Evolutionary conservation across 30 jellyfish, hydroid and myxozoan species (phyloP).

Genomic region (Aurelia sp.): DNA sequence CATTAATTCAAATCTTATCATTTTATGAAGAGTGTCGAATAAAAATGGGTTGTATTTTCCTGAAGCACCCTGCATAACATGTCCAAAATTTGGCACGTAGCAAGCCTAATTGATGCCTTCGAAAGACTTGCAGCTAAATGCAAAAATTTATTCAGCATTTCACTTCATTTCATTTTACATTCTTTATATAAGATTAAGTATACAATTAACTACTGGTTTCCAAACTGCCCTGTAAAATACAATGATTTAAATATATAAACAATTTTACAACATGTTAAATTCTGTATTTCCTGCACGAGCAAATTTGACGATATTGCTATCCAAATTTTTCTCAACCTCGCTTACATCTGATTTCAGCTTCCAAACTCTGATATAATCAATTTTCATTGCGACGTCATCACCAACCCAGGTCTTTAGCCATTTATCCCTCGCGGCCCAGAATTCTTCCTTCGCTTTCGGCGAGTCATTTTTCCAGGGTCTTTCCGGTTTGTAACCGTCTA

Average conservation of each 20-base stretch:
- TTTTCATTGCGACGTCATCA: slow-evolving; percentile 79
- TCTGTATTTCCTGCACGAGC: slow-evolving; percentile 19
- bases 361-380: slow-evolving; percentile 83
- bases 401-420: slow-evolving; percentile 89
- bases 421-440: slow-evolving; percentile 75
- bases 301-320: slow-evolving; percentile 20
- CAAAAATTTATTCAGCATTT: too few species aligned
- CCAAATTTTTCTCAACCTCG: slow-evolving; percentile 30
- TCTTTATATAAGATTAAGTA: too few species aligned
- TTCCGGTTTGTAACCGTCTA: slow-evolving; percentile 55
- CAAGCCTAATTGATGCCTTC: too few species aligned
- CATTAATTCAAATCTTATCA: too few species aligned
- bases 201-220: too few species aligned
- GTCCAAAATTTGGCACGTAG: too few species aligned
- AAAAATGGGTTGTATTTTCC: too few species aligned
- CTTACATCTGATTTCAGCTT: slow-evolving; percentile 59
- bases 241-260: not conserved
- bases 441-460: slow-evolving; percentile 65
- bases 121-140: too few species aligned
- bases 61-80: too few species aligned
- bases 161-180: too few species aligned
- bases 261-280: not conserved
- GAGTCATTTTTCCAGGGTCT: slow-evolving; percentile 74
- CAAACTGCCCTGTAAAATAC: too few species aligned
- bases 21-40: too few species aligned